These are phyloP conservation scores for Rhinichthys klamathensis DNA, from an alignment of 2,113 vertebrate genomes.

Conservation along the genomic window DNA sequence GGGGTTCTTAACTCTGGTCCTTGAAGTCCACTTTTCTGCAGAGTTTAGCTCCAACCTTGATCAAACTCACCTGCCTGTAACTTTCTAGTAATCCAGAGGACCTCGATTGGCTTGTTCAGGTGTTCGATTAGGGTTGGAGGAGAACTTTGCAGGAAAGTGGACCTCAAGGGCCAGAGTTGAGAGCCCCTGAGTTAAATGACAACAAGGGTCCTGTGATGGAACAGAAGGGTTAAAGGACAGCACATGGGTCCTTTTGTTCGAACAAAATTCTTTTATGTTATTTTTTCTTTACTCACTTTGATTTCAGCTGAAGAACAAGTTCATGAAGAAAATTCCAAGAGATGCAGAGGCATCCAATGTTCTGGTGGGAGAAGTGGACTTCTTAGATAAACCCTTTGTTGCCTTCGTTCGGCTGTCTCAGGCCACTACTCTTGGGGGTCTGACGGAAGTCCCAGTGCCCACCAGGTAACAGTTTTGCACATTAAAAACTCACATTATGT, in stretches of 20 bases:
- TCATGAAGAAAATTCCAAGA: conserved; percentile 99
- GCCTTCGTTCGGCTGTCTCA: conserved; percentile 93
- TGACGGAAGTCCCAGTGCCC: conserved; percentile 95
- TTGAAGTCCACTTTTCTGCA: no score
- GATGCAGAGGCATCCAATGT: conserved; percentile 97
- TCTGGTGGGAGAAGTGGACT: conserved; percentile 95
- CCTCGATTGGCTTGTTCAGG: no score
- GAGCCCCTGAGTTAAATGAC: not conserved
- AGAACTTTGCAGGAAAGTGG: no score
- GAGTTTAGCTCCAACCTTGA: no score
- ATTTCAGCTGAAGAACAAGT: conserved; percentile 92
- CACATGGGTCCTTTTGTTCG: not conserved
- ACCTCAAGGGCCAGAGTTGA: no score
- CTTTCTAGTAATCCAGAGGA: no score
- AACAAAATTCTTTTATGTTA: not conserved
- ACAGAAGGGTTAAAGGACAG: not conserved
- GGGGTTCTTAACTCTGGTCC: no score
- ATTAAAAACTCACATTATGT: not conserved
- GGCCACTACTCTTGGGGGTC: conserved; percentile 90
- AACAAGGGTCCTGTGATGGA: not conserved
- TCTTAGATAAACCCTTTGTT: conserved; percentile 94
- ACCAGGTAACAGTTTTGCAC: conserved; percentile 81
- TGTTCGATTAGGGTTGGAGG: no score
- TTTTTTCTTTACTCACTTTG: not conserved
- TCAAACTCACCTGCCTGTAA: no score